These are phyloP conservation scores for Synaphobranchus kaupii DNA, from an alignment of 2,797 vertebrate species.

Conservation along the genomic window DNA sequence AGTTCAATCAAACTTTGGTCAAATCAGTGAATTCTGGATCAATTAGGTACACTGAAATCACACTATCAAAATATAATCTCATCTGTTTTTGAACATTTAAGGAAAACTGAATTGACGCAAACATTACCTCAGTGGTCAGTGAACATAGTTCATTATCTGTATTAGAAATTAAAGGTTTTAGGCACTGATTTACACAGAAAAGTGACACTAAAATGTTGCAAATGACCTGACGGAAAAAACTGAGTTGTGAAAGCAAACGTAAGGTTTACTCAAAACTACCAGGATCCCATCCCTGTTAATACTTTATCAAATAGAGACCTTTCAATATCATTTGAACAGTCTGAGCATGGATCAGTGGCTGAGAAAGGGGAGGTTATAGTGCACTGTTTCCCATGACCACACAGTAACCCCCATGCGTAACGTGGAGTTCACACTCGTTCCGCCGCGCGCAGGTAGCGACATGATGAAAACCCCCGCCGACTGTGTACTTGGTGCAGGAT, in stretches of 20 bases:
- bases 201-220: conserved; percentile 14
- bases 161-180: conserved; percentile 29
- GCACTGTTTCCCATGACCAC: conserved; percentile 11
- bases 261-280: neutral
- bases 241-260: neutral
- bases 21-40: neutral
- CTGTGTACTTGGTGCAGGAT: neutral
- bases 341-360: neutral
- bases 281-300: neutral
- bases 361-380: conserved; percentile 18
- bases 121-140: neutral
- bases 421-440: neutral
- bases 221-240: neutral
- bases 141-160: conserved; percentile 11
- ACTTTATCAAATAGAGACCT: neutral
- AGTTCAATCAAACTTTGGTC: conserved; percentile 7
- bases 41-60: neutral
- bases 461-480: neutral
- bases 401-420: neutral
- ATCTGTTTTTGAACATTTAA: neutral
- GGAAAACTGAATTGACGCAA: neutral
- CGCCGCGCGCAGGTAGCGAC: neutral
- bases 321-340: neutral
- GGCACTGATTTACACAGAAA: conserved; percentile 30
- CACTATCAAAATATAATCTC: conserved; percentile 1